Base-by-base conservation (phyloP, 2,797 vertebrate genomes). In the Pogoniulus pusillus region DNA sequence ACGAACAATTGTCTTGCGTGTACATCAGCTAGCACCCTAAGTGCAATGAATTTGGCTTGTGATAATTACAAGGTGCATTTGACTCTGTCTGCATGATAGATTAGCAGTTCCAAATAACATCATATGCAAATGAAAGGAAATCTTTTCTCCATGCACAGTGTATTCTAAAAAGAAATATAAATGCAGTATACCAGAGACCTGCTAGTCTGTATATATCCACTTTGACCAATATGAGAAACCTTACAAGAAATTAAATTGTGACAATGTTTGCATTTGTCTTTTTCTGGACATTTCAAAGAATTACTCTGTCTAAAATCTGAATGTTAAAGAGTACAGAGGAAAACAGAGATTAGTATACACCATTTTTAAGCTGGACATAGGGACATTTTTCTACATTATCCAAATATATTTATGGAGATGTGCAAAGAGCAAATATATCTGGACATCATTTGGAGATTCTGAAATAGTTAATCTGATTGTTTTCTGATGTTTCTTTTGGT, bases 51-150 rank as follows among this genome's bases (percentile, higher is more conserved):
- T 89, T 91, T 72, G 26, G 64, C 60, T 85, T 82, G 47, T 87
- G 73, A 82, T 94, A 91, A 95, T 94, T 94, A 86, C 74, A 71
- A 87, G 75, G 81, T 91, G 62, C 75, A 79, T 93, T 94, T 92
- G 64, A 71, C 78, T 91, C 54, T 82, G 69, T 87, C 93, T 93
- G 30, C 47, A 10, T 77, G 74, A 92, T 84, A 89, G 80, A 94
- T 70, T 91, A 93, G 71, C 71, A 63, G 54, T 85, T 91, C 71
- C 68, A 87, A 92, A 87, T 75, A 83, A 55, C 82, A 59, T 75
- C 60, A 15, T 68, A 84, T 84, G 64, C 57, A 94, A 93, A 92
- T 82, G 37, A 84, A 86, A 84, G n/a, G 57, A 88, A 90, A 62
- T 82, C 35, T 4, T 70, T 89, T 90, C 81, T 63, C 60, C 7